Evolutionary conservation across 2,888 invertebrate species (phyloP), one percentile per base, ranked within the genome.

Genomic region (Apodemia zela): DNA sequence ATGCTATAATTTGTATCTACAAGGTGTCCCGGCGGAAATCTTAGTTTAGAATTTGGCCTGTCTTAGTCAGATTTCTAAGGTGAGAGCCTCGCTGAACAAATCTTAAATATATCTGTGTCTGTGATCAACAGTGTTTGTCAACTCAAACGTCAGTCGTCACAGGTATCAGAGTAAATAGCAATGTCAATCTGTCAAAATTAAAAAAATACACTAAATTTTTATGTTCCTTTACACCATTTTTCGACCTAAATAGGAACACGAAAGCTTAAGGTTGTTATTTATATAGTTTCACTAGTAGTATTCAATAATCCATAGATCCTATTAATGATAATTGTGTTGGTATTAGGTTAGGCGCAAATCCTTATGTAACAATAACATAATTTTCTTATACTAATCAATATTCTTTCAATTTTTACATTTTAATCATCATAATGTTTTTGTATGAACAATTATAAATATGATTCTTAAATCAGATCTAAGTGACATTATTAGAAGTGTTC

Each of bases 311-410:
- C 15, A 15, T 25, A 11, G 5, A 47, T 8, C 18, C 47, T 21
- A 15, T 8, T 33, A 17, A 47, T 59, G 25, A 63, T 60, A 58
- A 60, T 64, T 57, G 49, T 63, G 68, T 70, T 73, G 71, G 73
- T 76, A 76, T 74, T 82, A 91, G 90, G 90, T 91, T 91, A 91
- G 75, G 79, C 75, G 75, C 78, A 79, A 73, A 72, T 79, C 87
- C 90, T 91, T 91, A 91, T 90, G 90, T 91, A 91, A 91, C 81
- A 88, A 89, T 80, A 89, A 89, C 38, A 63, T 59, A 47, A 63
- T 61, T 60, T 33, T 35, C 4, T 13, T 15, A 49, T 58, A 61
- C 58, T 61, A 59, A 35, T 33, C 51, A 59, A 42, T 66, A 60
- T 61, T 67, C 63, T 64, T 67, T 75, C 18, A 51, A 51, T 3